Percentiles rank a stretch among this genome's conserved stretches.
Conservation (phyloP, 2,797 vertebrate species). For the Sternarchorhynchus goeldii region DNA sequence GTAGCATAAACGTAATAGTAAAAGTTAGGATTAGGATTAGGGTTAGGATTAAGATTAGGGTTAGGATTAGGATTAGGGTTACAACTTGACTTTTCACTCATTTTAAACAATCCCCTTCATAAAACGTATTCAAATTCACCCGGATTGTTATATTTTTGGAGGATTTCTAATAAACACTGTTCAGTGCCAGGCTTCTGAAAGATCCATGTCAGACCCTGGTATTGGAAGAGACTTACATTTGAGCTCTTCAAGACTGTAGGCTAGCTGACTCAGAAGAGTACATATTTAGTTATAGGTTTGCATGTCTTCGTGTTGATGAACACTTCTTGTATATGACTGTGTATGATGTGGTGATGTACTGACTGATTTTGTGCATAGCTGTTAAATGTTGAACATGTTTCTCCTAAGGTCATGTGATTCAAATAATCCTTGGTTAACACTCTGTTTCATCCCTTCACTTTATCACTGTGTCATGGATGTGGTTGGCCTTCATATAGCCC, state of each 20-base stretch:
- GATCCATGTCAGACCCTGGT: not conserved
- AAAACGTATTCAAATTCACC: not conserved
- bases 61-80: too few relatives aligned
- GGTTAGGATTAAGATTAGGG: too few relatives aligned
- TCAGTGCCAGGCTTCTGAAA: not conserved
- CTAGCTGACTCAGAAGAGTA: slow-evolving; percentile 1
- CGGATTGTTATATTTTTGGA: not conserved
- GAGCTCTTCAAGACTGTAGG: not conserved
- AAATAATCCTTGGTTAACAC: slow-evolving; percentile 35
- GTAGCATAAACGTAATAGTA: not conserved
- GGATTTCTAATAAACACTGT: too few relatives aligned
- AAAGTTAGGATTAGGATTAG: not conserved
- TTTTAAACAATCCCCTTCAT: not conserved
- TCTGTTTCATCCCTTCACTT: slow-evolving; percentile 12
- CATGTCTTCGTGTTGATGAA: slow-evolving; percentile 55
- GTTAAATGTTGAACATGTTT: slow-evolving; percentile 51
- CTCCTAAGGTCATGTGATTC: slow-evolving; percentile 48
- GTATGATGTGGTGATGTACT: slow-evolving; percentile 54
- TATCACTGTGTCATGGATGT: not conserved
- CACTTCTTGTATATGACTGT: slow-evolving; percentile 45
- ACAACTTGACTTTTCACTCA: not conserved
- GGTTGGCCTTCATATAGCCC: too few relatives aligned
- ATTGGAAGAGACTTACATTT: not conserved
- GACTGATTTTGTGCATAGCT: slow-evolving; percentile 54
- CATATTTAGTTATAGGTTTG: slow-evolving; percentile 45